phyloP scores from a whole-genome alignment of 2,797 vertebrate genomes.

The Ctenopoma kingsleyae region DNA sequence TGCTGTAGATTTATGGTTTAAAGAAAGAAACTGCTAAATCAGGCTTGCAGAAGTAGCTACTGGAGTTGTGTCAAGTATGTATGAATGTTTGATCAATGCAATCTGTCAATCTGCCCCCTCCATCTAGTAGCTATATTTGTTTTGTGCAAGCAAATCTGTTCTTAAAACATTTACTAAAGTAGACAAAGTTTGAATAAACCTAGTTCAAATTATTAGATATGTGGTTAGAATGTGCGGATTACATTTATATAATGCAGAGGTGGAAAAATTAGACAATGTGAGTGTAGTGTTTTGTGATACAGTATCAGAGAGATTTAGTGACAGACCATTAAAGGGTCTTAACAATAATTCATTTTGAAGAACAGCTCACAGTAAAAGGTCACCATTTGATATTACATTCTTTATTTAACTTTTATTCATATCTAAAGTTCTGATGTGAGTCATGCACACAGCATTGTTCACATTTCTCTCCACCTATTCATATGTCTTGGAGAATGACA shows the following conservation, averaged over 20 bases:
- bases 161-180: slow-evolving; percentile 19
- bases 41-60: not conserved
- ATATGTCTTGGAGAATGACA: not conserved
- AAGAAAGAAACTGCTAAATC: slow-evolving; percentile 22
- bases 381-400: not conserved
- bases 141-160: slow-evolving; percentile 28
- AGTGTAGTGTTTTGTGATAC: not conserved
- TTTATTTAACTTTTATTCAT: not conserved
- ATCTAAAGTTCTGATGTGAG: not conserved
- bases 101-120: slow-evolving; percentile 43
- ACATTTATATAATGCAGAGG: not conserved
- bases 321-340: not conserved
- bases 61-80: slow-evolving; percentile 27
- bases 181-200: slow-evolving; percentile 8
- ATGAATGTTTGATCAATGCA: slow-evolving; percentile 59
- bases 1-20: not conserved
- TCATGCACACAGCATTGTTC: not conserved
- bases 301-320: not conserved
- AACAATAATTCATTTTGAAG: not conserved
- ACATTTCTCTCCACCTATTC: not conserved
- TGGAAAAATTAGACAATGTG: not conserved
- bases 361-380: not conserved
- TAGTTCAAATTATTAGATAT: slow-evolving; percentile 22
- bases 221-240: slow-evolving; percentile 3
- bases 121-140: slow-evolving; percentile 30